Conservation (phyloP, 2,113 vertebrate genomes). For the Callorhinus ursinus region DNA sequence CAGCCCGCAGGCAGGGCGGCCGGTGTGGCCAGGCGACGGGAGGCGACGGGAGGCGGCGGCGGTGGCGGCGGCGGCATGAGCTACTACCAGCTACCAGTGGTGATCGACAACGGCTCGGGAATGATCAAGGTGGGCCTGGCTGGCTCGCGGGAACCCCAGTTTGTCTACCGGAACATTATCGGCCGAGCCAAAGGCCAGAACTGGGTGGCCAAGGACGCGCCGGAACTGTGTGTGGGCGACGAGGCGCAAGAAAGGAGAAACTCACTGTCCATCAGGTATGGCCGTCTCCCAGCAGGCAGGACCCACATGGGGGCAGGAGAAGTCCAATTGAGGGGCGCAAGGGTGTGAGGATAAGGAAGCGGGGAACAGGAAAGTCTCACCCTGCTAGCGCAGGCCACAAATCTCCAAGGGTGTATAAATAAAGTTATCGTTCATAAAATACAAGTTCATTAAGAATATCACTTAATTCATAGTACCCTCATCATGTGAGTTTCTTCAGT, state of each 20-base stretch:
- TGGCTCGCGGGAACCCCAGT: slow-evolving; percentile 78
- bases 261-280: slow-evolving; percentile 76
- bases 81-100: slow-evolving; percentile 52
- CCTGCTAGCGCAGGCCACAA: background rate
- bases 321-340: background rate
- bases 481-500: background rate
- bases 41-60: accelerated
- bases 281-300: background rate
- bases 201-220: background rate
- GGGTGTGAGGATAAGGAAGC: background rate
- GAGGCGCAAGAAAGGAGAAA: slow-evolving; percentile 61
- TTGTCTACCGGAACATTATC: slow-evolving; percentile 75
- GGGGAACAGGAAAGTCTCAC: background rate
- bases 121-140: slow-evolving; percentile 82
- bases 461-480: background rate
- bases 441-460: background rate
- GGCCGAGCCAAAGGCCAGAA: slow-evolving; percentile 71
- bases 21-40: accelerated
- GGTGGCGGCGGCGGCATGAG: background rate
- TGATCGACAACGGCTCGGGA: slow-evolving; percentile 82
- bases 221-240: slow-evolving; percentile 64
- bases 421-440: background rate
- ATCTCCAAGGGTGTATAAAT: background rate
- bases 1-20: background rate
- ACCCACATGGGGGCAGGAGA: accelerated